Evolutionary conservation across 2,888 invertebrate species (phyloP).

Genomic region (Dusona sp.): DNA sequence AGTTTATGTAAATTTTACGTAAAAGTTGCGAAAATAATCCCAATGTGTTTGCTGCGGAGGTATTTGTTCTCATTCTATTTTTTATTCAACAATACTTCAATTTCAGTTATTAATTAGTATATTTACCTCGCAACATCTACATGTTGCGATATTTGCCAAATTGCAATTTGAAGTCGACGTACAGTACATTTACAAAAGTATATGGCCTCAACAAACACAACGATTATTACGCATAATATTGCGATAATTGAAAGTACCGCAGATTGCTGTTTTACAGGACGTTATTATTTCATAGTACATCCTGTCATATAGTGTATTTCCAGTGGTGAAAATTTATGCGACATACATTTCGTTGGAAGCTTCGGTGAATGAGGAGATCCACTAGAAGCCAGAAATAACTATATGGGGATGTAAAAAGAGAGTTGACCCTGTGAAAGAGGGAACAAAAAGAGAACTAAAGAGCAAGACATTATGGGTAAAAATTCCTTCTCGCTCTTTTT

Average conservation of each 20-base stretch:
- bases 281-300: conserved; percentile 12
- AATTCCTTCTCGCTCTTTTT: conserved; percentile 40
- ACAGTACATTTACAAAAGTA: background rate
- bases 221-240: background rate
- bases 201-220: background rate
- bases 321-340: conserved; percentile 43
- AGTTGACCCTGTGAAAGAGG: conserved; percentile 12
- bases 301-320: conserved; percentile 17
- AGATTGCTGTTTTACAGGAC: conserved; percentile 13
- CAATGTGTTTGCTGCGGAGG: no score
- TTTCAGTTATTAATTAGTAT: background rate
- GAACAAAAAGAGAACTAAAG: conserved; percentile 24
- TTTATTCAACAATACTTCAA: background rate
- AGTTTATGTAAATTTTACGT: no score
- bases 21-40: no score
- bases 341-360: conserved; percentile 44
- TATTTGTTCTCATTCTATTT: background rate
- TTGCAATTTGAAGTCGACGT: background rate
- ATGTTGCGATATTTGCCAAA: background rate
- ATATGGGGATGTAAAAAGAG: conserved; percentile 30
- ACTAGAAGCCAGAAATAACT: conserved; percentile 32
- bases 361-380: background rate
- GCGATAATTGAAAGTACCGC: background rate
- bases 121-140: background rate
- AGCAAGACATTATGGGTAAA: conserved; percentile 40